Conservation (phyloP, 2,797 vertebrate species). For the Borostomias antarcticus region DNA sequence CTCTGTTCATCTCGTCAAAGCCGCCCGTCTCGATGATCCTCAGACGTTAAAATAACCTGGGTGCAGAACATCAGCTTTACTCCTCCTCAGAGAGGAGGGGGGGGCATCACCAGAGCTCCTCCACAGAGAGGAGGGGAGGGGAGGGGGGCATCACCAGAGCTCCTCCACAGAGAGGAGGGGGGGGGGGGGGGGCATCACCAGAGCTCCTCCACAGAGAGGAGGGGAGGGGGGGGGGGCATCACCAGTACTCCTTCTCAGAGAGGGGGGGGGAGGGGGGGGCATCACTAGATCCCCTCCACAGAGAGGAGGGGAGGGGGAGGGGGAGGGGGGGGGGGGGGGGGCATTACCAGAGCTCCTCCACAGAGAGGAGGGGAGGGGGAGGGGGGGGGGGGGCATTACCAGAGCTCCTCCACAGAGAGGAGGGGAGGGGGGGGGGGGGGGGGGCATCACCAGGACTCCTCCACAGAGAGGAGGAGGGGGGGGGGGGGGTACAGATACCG, state of each 20-base stretch:
- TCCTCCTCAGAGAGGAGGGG: no score
- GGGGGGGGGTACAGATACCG: slow-evolving; percentile 6
- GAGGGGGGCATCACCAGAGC: background rate
- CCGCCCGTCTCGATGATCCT: no score
- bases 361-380: background rate
- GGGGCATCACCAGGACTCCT: slow-evolving; percentile 3
- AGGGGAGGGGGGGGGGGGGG: background rate
- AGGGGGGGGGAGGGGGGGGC: background rate
- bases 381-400: background rate
- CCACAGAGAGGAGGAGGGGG: slow-evolving; percentile 1
- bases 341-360: no score
- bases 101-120: background rate
- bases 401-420: no score
- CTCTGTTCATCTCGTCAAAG: no score
- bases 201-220: no score
- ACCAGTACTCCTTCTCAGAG: no score
- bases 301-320: no score
- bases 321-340: no score
- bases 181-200: background rate
- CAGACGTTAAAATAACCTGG: slow-evolving; percentile 60
- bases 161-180: no score
- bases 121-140: background rate
- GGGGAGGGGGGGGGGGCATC: background rate
- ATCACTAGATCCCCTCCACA: no score
- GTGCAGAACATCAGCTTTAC: slow-evolving; percentile 19